phyloP scores from a whole-genome alignment of 2,797 vertebrate genomes.

The Crenuchus spilurus region DNA sequence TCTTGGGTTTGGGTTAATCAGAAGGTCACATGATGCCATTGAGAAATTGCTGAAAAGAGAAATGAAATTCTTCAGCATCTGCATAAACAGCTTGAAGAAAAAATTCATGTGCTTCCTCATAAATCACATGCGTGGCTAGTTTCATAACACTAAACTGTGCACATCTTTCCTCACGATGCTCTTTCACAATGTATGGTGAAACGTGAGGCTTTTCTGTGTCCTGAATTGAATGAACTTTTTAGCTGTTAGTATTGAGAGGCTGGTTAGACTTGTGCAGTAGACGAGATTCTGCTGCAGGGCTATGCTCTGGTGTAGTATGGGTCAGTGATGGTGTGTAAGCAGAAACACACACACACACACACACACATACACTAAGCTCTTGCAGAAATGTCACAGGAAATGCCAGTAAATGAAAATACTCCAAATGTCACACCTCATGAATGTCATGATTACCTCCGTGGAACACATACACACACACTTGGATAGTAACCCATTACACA shows the following conservation, averaged over 20 bases:
- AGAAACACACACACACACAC: background rate
- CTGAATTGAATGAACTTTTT: background rate
- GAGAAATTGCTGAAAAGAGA: slow-evolving; percentile 24
- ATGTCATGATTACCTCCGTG: slow-evolving; percentile 37
- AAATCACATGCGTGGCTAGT: slow-evolving; percentile 18
- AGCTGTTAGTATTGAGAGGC: background rate
- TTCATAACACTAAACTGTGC: slow-evolving; percentile 5
- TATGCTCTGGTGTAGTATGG: too few relatives aligned
- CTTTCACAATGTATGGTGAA: background rate
- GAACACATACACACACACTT: background rate
- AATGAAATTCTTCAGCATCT: slow-evolving; percentile 12
- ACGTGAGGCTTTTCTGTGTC: background rate
- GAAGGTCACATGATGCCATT: slow-evolving; percentile 4
- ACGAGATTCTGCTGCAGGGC: too few relatives aligned
- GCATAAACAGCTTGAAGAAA: slow-evolving; percentile 13
- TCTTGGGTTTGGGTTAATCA: background rate
- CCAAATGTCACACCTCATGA: slow-evolving; percentile 39
- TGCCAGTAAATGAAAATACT: slow-evolving; percentile 28
- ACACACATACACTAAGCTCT: background rate
- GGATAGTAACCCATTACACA: too few relatives aligned
- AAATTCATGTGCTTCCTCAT: slow-evolving; percentile 26
- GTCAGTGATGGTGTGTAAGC: too few relatives aligned
- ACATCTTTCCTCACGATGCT: background rate
- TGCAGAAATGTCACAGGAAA: slow-evolving; percentile 39
- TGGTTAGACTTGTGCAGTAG: too few relatives aligned